phyloP scores from a whole-genome alignment of 2,797 vertebrate species.

The Melopsittacus undulatus region DNA sequence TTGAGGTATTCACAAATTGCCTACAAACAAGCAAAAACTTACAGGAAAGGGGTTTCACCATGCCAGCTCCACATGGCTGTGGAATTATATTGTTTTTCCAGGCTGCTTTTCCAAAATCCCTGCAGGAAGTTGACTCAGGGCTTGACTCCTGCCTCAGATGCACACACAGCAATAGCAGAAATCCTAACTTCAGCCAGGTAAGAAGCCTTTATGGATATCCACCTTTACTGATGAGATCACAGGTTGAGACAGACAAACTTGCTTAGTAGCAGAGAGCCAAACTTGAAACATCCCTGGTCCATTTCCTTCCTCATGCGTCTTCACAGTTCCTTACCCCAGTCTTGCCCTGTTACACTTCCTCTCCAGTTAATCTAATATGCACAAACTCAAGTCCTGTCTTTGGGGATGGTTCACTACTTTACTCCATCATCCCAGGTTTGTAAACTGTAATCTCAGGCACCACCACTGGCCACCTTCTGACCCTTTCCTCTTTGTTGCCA shows the following conservation, averaged over 20 bases:
- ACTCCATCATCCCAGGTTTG: neutral
- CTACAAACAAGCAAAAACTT: conserved; percentile 55
- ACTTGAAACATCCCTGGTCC: neutral
- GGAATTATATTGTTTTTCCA: conserved; percentile 68
- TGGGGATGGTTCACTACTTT: neutral
- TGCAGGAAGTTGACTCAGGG: conserved; percentile 65
- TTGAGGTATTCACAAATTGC: conserved; percentile 61
- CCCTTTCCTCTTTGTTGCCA: neutral
- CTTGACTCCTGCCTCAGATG: conserved; percentile 5
- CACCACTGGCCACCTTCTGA: neutral
- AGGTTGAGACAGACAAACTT: neutral
- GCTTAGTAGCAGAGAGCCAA: neutral
- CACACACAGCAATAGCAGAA: neutral
- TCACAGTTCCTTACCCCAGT: neutral
- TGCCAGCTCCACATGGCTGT: conserved; percentile 53
- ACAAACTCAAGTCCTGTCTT: neutral
- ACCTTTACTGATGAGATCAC: neutral
- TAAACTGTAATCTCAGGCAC: neutral
- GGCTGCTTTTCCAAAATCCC: conserved; percentile 53
- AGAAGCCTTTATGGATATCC: neutral
- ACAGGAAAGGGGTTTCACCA: conserved; percentile 50
- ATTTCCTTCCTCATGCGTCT: neutral
- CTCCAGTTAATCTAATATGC: neutral
- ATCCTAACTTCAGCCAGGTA: conserved; percentile 9
- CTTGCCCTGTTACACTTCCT: neutral